phyloP scores from a whole-genome alignment of 2,888 invertebrate genomes.

The Azorinus chamasolen region DNA sequence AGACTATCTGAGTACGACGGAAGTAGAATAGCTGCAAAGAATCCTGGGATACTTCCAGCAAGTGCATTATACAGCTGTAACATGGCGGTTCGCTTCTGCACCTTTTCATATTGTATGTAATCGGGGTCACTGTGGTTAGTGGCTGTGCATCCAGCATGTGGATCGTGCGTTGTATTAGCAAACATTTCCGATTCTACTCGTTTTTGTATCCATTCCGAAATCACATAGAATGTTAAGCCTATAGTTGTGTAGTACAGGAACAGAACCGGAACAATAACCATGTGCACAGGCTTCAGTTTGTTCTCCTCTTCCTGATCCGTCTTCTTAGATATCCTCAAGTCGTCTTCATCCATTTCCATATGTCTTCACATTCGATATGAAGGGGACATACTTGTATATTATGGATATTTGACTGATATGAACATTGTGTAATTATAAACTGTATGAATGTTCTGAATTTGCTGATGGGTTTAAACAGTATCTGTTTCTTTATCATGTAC shows the following conservation, averaged over 20 bases:
- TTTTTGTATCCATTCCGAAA: conserved; percentile 36
- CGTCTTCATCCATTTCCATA: too few relatives aligned
- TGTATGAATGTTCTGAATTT: too few relatives aligned
- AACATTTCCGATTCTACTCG: conserved; percentile 11
- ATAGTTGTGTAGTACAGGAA: conserved; percentile 11
- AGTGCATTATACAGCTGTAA: conserved; percentile 1
- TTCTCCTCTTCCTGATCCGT: too few relatives aligned
- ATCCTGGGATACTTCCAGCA: not conserved
- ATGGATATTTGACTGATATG: too few relatives aligned
- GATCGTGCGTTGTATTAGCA: not conserved
- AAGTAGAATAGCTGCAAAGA: not conserved
- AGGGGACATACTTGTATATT: too few relatives aligned
- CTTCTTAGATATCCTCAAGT: too few relatives aligned
- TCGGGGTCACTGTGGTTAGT: conserved; percentile 8
- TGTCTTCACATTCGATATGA: too few relatives aligned
- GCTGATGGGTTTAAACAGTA: too few relatives aligned
- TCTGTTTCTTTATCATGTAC: too few relatives aligned
- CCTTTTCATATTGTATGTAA: not conserved
- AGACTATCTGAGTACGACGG: conserved; percentile 2
- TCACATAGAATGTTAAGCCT: conserved; percentile 17
- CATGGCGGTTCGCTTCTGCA: not conserved
- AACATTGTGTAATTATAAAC: too few relatives aligned
- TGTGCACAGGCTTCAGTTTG: too few relatives aligned
- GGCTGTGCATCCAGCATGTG: not conserved
- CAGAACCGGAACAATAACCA: not conserved